Conservation (phyloP, 2,113 vertebrate genomes). For the Chauna torquata region DNA sequence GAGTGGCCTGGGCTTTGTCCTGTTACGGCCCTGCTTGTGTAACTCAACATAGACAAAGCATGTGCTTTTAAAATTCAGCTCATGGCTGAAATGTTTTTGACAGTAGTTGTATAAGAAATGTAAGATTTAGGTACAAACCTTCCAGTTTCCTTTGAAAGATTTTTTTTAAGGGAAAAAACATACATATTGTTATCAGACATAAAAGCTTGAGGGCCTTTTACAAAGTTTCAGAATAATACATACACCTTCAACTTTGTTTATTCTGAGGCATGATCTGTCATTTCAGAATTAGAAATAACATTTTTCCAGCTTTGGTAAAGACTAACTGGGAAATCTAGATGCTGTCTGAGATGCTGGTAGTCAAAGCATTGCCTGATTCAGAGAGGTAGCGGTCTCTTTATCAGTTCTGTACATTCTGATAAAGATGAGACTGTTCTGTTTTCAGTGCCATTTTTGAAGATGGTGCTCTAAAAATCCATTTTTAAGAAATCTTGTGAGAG, state of each 20-base stretch:
- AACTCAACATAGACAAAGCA: neutral
- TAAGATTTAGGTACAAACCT: accelerated
- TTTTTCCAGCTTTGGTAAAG: neutral
- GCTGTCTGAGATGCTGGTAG: neutral
- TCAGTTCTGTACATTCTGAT: neutral
- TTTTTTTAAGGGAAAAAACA: neutral
- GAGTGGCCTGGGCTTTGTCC: neutral
- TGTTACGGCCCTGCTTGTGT: neutral
- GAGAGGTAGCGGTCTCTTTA: neutral
- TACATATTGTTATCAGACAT: neutral
- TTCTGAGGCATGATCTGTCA: neutral
- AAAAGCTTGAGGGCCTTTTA: neutral
- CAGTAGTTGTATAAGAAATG: neutral
- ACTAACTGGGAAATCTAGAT: neutral
- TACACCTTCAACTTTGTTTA: neutral
- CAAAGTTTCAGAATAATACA: neutral
- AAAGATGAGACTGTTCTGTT: neutral
- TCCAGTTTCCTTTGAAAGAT: neutral
- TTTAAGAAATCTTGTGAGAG: neutral
- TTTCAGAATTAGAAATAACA: neutral
- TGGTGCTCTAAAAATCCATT: neutral
- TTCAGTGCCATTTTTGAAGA: neutral
- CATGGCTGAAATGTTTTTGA: neutral
- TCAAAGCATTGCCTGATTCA: neutral
- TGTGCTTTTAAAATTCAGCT: neutral